These are phyloP conservation scores for Triops cancriformis DNA, from an alignment of 1,140 invertebrate genomes.

Conservation along the genomic window DNA sequence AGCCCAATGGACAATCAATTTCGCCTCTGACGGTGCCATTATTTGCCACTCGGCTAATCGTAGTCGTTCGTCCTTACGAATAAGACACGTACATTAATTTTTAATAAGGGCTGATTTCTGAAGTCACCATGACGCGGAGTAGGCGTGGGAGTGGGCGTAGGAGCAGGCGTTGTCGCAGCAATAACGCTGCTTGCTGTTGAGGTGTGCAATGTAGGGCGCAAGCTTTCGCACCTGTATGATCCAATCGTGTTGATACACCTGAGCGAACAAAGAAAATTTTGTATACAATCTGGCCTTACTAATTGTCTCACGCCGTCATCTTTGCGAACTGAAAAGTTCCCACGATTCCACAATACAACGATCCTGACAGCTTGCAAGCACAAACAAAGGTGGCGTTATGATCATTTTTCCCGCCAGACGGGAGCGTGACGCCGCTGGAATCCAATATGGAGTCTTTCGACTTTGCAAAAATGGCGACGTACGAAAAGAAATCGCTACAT, in stretches of 20 bases:
- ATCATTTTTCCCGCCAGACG: no score
- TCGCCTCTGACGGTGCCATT: not conserved
- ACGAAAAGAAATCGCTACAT: no score
- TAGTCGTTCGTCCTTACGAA: not conserved
- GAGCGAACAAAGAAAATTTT: not conserved
- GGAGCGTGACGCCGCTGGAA: no score
- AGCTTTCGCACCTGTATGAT: slow-evolving; percentile 44
- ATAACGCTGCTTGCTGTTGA: not conserved
- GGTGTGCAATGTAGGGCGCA: slow-evolving; percentile 22
- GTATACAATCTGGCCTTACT: not conserved
- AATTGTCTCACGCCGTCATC: no score
- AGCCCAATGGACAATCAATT: slow-evolving; percentile 36
- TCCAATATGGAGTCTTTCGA: no score
- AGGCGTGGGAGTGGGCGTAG: slow-evolving; percentile 8
- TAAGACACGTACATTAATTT: not conserved
- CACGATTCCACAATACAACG: no score
- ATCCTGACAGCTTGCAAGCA: no score
- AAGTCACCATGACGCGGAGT: slow-evolving; percentile 20
- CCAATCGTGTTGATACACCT: slow-evolving; percentile 48
- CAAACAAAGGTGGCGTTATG: no score
- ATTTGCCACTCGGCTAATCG: not conserved
- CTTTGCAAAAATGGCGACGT: no score
- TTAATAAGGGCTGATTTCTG: not conserved
- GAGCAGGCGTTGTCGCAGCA: not conserved
- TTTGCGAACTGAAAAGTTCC: no score